Conservation (phyloP, 2,797 vertebrate species). For the Cirrhinus mrigala region DNA sequence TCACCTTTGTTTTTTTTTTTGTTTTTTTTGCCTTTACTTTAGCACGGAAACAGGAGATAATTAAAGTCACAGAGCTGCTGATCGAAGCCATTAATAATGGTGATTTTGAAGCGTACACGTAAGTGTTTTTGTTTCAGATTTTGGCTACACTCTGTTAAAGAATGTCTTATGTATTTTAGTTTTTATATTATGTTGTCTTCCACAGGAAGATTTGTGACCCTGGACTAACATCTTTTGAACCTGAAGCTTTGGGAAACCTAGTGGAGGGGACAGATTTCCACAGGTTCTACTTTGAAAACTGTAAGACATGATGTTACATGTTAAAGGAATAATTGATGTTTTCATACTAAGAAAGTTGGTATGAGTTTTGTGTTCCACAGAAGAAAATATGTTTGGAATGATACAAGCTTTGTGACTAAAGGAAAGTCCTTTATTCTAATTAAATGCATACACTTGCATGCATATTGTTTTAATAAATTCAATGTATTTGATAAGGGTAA, state of each 20-base stretch:
- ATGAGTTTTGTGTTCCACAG: too few relatives aligned
- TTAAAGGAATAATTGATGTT: not conserved
- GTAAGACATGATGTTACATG: conserved; percentile 71
- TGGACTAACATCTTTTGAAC: conserved; percentile 95
- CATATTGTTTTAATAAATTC: not conserved
- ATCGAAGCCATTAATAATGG: conserved; percentile 98
- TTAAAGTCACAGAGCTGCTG: conserved; percentile 96
- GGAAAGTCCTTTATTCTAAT: not conserved
- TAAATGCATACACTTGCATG: not conserved
- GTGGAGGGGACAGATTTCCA: conserved; percentile 98
- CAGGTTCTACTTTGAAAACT: conserved; percentile 97
- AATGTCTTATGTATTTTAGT: not conserved
- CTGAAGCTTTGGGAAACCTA: conserved; percentile 95
- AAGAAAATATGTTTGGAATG: too few relatives aligned
- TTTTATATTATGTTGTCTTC: not conserved
- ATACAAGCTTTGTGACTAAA: too few relatives aligned
- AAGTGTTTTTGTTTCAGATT: conserved; percentile 66
- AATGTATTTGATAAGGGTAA: not conserved
- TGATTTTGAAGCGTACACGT: conserved; percentile 99
- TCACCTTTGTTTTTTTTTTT: not conserved
- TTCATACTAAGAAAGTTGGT: not conserved
- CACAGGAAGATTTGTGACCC: conserved; percentile 96
- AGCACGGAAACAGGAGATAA: conserved; percentile 98
- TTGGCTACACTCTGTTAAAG: not conserved
- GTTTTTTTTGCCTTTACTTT: conserved; percentile 48